Evolutionary conservation across 2,888 invertebrate species (phyloP), one percentile per base, ranked within the genome.

Genomic region (Carpatolechia fugitivella): DNA sequence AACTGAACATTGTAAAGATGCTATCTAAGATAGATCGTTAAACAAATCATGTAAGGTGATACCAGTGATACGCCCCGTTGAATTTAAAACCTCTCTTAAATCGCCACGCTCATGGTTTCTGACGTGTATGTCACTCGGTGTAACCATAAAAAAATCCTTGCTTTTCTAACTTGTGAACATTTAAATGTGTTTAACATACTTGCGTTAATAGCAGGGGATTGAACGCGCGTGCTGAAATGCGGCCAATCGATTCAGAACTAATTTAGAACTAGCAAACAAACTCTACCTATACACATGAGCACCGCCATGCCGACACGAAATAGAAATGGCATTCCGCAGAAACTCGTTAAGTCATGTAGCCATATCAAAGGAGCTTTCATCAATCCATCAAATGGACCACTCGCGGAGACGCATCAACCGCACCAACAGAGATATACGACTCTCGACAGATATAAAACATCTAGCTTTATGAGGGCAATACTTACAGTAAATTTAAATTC

Each of bases 221-320:
- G 75, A 74, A 66, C 67, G 82, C 78, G 77, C 87, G 86, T 88
- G 88, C 77, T 78, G 72, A 80, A 87, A 87, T 85, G 87, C 85
- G 85, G 81, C 78, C 81, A 82, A 81, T 82, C 79, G 81, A 78
- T 82, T 75, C 62, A 59, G 65, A 73, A 76, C 79, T 77, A 75
- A 83, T 81, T 82, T 83, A 83, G 83, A 74, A 65, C 68, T 60
- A 68, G 68, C 74, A 79, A 79, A 81, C 76, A 74, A 64, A 58
- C 35, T 51, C 31, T 40, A n/a, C n/a, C n/a, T 24, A 31, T 46
- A 24, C 44, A 58, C 53, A 53, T 54, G 36, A 36, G 36, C 36
- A 11, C 40, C 8, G 10, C 40, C 8, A 41, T 2, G 10, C 40
- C 8, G 18, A 11, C 40, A 41, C 40, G 40, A 69, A 78, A 75